Evolutionary conservation across 2,888 invertebrate species (phyloP), one percentile per base, ranked within the genome.

Genomic region (Monoplex corrugatus): DNA sequence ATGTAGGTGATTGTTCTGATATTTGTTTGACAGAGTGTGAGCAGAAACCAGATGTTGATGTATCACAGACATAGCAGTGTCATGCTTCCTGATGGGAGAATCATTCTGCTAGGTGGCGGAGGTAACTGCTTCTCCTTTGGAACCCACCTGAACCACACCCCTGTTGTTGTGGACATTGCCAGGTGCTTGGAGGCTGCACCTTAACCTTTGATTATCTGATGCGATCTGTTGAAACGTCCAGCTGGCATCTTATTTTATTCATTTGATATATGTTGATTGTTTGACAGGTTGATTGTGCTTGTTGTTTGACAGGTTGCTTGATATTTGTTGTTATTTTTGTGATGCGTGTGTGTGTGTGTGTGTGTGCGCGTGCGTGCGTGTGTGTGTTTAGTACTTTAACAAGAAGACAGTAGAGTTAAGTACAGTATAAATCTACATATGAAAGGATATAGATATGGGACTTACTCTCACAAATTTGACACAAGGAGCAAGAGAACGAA

Each of bases 51-150:
- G 44, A 94, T 96, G 16, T 88, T 96, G 38, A 93, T 96, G 93
- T 91, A 96, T 32, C 94, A 95, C 89, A 94, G 95, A 88, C 96
- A 96, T 90, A 93, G 94, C 35, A 95, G 95, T 88, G 92, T 94
- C 38, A 40, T 94, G 23, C 80, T 93, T 23, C 93, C 93, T 40
- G 92, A 94, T 80, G 89, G 90, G n/a, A 89, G 88, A 57, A 90
- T 96, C 44, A 19, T 95, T 45, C 91, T 96, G 6, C 88, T 96
- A 40, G 97, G 96, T 19, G 97, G 97, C 35, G 97, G 97, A 6
- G 96, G 96, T 85, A 96, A 96, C 91, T 97, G 96, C 91, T 97
- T 97, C 93, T 96, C 96, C 57, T 97, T 97, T 93, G 96, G 96
- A 45, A 96, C 96, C 28, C 96, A 96, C 91, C 94, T 96, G 86